Evolutionary conservation across 2,888 invertebrate genomes (phyloP), one percentile per base, ranked within the genome.

Genomic region (Carabus problematicus): DNA sequence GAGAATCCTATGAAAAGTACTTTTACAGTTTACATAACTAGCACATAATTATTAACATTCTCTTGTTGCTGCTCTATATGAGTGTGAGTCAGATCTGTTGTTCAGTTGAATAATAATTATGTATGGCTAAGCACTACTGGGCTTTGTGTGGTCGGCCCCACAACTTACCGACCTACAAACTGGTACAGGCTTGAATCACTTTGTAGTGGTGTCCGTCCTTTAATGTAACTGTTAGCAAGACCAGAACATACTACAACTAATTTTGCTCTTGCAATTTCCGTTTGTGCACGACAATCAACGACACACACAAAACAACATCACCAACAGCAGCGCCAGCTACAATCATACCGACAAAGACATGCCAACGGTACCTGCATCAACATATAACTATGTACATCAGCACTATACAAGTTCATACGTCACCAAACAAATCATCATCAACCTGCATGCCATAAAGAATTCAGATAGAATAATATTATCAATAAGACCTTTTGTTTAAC

Each of bases 191-290:
- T 29, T 29, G 29, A 29, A 29, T 29, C 29, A 29, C 29, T 29
- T 29, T 29, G 29, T 29, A 29, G 29, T 29, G 29, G 29, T 29
- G 29, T 29, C 52, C 52, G 29, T 29, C 52, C 52, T 52, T 52
- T 52, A 16, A 52, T 52, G 52, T 52, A 52, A 52, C 52, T 52
- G 52, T 52, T 52, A 14, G 52, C 14, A 19, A 18, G 19, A 7
- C 6, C 54, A 14, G 54, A 3, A 18, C 19, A 12, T 19, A 39
- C 56, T 39, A 14, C 56, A 39, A 56, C 56, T 56, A 56, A 56
- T 56, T 56, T 56, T n/a, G 4, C 56, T 12, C 56, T 11, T n/a
- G 39, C 56, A 56, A 56, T 56, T 56, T 56, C 56, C 56, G 56
- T 56, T 39, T 56, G 56, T 56, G 29, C 56, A 56, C 56, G 29